Evolutionary conservation across 2,888 invertebrate species (phyloP).

Genomic region (Andrena hattorfiana): DNA sequence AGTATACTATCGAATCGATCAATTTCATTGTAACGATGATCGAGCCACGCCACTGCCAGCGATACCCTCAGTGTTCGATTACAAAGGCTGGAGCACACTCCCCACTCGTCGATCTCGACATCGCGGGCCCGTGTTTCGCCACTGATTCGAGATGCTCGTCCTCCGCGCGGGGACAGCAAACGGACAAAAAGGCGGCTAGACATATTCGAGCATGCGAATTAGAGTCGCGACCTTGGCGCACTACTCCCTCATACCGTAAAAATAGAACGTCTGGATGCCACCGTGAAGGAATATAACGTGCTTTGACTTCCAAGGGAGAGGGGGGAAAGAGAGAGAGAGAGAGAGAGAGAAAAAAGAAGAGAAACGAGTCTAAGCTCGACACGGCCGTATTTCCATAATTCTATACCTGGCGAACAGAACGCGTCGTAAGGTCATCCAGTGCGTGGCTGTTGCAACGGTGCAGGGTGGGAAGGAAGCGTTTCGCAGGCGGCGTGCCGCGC

Average conservation of each 20-base stretch:
- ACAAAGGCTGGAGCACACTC: background rate
- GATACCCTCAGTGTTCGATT: background rate
- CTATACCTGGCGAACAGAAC: constrained; percentile 24
- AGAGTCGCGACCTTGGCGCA: constrained; percentile 55
- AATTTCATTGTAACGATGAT: background rate
- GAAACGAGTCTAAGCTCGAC: constrained; percentile 11
- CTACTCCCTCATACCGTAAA: constrained; percentile 24
- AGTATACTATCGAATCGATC: background rate
- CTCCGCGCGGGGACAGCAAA: constrained; percentile 15
- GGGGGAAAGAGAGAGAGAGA: background rate
- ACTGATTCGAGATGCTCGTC: constrained; percentile 22
- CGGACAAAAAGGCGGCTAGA: constrained; percentile 8
- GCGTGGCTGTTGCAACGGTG: constrained; percentile 21
- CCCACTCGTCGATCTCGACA: background rate
- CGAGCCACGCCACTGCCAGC: background rate
- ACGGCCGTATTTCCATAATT: constrained; percentile 53
- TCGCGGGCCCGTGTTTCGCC: background rate
- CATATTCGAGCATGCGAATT: constrained; percentile 50
- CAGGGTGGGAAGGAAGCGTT: background rate
- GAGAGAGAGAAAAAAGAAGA: constrained; percentile 9
- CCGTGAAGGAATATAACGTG: constrained; percentile 44
- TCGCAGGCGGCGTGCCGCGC: constrained; percentile 11
- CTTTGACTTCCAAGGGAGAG: constrained; percentile 43
- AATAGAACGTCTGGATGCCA: constrained; percentile 50
- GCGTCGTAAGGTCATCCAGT: constrained; percentile 40